Percentiles rank a stretch among this genome's conserved stretches.
These are phyloP conservation scores for Yponomeuta sedellus DNA, from an alignment of 2,888 invertebrate species.

Conservation along the genomic window DNA sequence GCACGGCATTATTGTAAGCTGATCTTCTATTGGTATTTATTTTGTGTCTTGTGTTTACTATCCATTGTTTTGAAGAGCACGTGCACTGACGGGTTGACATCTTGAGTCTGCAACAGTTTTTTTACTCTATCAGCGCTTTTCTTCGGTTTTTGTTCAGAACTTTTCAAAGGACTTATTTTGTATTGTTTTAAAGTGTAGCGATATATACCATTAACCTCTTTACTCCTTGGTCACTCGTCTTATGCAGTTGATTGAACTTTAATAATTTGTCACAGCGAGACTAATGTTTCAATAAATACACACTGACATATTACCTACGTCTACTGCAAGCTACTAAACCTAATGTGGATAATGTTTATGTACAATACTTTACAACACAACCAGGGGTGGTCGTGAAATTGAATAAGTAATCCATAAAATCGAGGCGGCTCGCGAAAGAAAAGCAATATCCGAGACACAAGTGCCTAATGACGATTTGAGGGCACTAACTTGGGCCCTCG, in stretches of 20 bases:
- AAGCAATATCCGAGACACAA: constrained; percentile 72
- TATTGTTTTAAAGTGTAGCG: too few species aligned
- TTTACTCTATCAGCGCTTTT: too few species aligned
- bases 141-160: too few species aligned
- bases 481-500: constrained; percentile 64
- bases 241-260: too few species aligned
- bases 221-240: too few species aligned
- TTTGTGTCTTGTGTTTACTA: background rate
- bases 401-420: constrained; percentile 60
- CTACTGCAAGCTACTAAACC: background rate
- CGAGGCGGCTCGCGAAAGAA: constrained; percentile 61
- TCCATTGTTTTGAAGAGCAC: constrained; percentile 8
- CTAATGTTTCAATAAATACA: too few species aligned
- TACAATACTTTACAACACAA: background rate
- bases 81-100: constrained; percentile 13
- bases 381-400: constrained; percentile 35
- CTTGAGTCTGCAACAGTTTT: background rate
- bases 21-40: too few species aligned
- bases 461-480: constrained; percentile 74
- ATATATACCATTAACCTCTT: too few species aligned
- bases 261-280: too few species aligned
- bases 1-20: too few species aligned
- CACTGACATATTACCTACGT: too few species aligned
- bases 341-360: background rate
- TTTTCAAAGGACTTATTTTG: too few species aligned